phyloP scores from a whole-genome alignment of 2,888 invertebrate genomes.

The Lasioglossum malachurum region DNA sequence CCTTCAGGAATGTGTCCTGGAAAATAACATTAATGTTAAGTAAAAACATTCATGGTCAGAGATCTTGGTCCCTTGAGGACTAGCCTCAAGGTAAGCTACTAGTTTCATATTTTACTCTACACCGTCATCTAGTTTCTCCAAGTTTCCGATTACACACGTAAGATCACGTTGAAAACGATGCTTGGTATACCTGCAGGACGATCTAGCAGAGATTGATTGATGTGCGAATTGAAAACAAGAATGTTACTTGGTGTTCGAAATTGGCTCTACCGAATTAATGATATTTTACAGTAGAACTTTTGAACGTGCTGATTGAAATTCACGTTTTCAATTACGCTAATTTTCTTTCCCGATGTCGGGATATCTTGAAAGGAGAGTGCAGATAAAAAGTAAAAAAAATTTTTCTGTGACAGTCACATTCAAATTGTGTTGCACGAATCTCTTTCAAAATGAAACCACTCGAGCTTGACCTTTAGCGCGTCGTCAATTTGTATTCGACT shows the following conservation, averaged over 20 bases:
- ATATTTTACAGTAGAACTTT: not conserved
- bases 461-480: too few species aligned
- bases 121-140: slow-evolving; percentile 61
- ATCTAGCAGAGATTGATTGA: slow-evolving; percentile 38
- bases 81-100: slow-evolving; percentile 66
- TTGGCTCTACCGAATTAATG: not conserved
- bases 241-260: not conserved
- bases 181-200: slow-evolving; percentile 28
- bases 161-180: slow-evolving; percentile 58
- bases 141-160: slow-evolving; percentile 68
- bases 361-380: too few species aligned
- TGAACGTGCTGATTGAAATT: too few species aligned
- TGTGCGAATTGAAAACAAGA: slow-evolving; percentile 28
- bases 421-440: too few species aligned
- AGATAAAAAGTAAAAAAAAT: too few species aligned
- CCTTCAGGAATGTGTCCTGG: slow-evolving; percentile 14
- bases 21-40: slow-evolving; percentile 27
- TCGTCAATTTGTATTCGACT: too few species aligned
- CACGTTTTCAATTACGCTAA: too few species aligned
- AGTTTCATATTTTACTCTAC: slow-evolving; percentile 49
- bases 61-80: slow-evolving; percentile 60
- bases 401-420: too few species aligned
- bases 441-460: too few species aligned
- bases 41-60: slow-evolving; percentile 41
- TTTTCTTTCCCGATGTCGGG: too few species aligned